Conservation (phyloP, 2,797 vertebrate genomes). For the Capromys pilorides region DNA sequence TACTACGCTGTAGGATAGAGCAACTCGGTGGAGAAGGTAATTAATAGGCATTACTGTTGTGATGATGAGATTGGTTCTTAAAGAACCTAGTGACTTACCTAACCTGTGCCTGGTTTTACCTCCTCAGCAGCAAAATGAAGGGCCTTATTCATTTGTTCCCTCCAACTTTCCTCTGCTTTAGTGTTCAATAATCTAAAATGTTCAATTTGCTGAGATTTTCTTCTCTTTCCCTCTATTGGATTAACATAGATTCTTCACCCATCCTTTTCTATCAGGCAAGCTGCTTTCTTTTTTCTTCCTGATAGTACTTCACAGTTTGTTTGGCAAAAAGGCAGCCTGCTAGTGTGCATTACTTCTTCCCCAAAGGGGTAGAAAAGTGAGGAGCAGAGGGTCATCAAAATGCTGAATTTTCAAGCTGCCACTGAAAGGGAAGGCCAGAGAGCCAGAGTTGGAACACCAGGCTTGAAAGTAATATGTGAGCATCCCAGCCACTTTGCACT, state of each 20-base stretch:
- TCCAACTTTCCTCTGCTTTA: neutral
- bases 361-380: neutral
- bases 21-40: neutral
- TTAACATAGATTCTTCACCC: neutral
- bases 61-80: neutral
- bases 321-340: neutral
- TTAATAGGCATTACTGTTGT: neutral
- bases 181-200: neutral
- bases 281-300: neutral
- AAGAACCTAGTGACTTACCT: neutral
- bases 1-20: neutral
- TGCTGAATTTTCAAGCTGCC: neutral
- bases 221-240: neutral
- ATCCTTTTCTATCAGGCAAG: neutral
- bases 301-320: neutral
- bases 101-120: neutral
- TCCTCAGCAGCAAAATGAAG: neutral
- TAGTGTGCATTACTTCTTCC: neutral
- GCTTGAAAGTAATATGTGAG: neutral
- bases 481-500: neutral
- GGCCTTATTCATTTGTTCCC: neutral
- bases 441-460: neutral
- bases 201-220: neutral
- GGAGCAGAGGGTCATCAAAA: neutral
- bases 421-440: neutral